Evolutionary conservation across 2,797 vertebrate species (phyloP).

Genomic region (Bradypodion ventrale): DNA sequence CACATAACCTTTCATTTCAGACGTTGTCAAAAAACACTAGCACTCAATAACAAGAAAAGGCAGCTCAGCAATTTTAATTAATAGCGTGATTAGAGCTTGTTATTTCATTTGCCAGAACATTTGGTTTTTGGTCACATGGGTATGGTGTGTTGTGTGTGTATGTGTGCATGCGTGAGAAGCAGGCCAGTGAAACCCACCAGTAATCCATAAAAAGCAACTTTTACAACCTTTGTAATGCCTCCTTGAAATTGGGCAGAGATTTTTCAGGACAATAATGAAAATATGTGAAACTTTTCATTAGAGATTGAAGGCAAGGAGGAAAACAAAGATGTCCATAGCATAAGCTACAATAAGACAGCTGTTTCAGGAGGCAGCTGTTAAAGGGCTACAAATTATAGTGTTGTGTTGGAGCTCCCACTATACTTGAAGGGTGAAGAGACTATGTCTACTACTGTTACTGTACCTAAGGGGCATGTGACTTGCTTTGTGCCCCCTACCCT

Average conservation of each 20-base stretch:
- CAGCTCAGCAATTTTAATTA: not conserved
- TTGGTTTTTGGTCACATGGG: not conserved
- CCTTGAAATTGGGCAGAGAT: not conserved
- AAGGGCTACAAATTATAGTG: too few species aligned
- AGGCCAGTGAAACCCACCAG: not conserved
- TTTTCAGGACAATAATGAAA: not conserved
- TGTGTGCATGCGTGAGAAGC: not conserved
- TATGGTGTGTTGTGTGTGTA: too few species aligned
- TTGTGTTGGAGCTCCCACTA: too few species aligned
- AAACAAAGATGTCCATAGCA: too few species aligned
- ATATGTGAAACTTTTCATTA: not conserved
- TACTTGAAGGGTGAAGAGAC: too few species aligned
- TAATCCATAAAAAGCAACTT: too few species aligned
- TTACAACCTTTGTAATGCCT: not conserved
- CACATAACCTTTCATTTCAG: constrained; percentile 16
- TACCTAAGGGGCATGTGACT: too few species aligned
- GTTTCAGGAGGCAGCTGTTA: too few species aligned
- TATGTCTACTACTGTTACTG: too few species aligned
- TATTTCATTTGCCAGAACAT: not conserved
- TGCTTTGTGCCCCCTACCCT: too few species aligned
- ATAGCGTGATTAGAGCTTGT: not conserved
- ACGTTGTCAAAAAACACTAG: not conserved
- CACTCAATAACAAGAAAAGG: constrained; percentile 18
- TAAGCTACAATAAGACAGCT: too few species aligned
- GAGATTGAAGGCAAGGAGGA: too few species aligned